phyloP scores from a whole-genome alignment of 1,140 invertebrate genomes.

The Camponotus pennsylvanicus region DNA sequence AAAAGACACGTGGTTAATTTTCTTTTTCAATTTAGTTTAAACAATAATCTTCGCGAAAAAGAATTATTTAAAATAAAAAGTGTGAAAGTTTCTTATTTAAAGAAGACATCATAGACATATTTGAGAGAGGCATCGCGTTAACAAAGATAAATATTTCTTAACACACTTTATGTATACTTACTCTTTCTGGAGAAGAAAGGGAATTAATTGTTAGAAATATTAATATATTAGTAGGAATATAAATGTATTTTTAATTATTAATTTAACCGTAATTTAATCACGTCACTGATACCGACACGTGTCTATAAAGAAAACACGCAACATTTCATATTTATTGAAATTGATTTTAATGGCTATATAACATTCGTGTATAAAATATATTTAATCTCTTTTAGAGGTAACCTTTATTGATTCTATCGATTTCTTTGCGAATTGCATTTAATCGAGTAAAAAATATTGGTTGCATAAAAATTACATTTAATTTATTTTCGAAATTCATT shows the following conservation, averaged over 20 bases:
- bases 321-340: slow-evolving; percentile 17
- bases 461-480: slow-evolving; percentile 17
- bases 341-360: slow-evolving; percentile 2
- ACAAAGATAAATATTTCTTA: slow-evolving; percentile 6
- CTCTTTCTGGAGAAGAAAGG: not conserved
- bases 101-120: not conserved
- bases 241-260: not conserved
- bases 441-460: not conserved
- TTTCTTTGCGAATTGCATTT: not conserved
- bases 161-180: not conserved
- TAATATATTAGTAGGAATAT: slow-evolving; percentile 24
- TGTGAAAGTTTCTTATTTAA: not conserved
- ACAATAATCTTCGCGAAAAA: not conserved
- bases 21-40: not conserved
- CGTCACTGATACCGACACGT: slow-evolving; percentile 3
- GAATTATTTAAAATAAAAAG: not conserved
- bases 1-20: not conserved
- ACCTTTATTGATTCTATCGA: not conserved
- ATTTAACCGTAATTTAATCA: slow-evolving; percentile 23
- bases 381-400: slow-evolving; percentile 29
- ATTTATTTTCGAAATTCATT: slow-evolving; percentile 30
- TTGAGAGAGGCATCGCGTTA: not conserved
- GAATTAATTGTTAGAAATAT: slow-evolving; percentile 14
- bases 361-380: not conserved
- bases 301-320: slow-evolving; percentile 32